These are phyloP conservation scores for Hozukius guyotensis DNA, from an alignment of 2,797 vertebrate genomes.

Conservation along the genomic window DNA sequence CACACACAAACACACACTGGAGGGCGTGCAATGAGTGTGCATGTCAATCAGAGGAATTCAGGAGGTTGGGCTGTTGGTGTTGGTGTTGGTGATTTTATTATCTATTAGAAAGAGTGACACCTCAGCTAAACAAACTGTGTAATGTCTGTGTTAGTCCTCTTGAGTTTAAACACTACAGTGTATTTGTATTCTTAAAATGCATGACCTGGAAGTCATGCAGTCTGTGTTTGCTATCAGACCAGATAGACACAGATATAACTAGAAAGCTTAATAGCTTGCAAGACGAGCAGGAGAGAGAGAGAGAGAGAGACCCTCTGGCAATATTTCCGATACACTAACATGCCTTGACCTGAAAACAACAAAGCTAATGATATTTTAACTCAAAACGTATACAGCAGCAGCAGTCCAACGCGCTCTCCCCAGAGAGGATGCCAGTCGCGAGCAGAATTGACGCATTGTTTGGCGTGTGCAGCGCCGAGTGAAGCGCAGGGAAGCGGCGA, in stretches of 20 bases:
- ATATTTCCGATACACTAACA: conserved; percentile 70
- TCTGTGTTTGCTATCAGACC: conserved; percentile 6
- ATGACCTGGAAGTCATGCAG: conserved; percentile 23
- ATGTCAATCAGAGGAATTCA: conserved; percentile 42
- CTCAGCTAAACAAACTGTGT: background rate
- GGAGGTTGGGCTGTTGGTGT: background rate
- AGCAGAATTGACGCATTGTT: conserved; percentile 75
- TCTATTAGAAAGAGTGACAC: conserved; percentile 1
- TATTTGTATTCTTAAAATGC: background rate
- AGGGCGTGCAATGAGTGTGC: conserved; percentile 33
- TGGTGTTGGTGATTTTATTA: background rate
- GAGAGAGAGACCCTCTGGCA: conserved; percentile 62
- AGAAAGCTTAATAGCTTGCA: conserved; percentile 29
- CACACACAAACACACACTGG: no score
- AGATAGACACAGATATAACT: conserved; percentile 29
- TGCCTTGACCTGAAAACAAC: conserved; percentile 84
- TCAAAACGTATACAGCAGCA: conserved; percentile 67
- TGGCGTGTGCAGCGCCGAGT: conserved; percentile 62
- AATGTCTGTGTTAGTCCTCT: no score
- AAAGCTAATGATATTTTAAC: conserved; percentile 82
- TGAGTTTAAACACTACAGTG: background rate
- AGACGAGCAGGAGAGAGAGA: conserved; percentile 36
- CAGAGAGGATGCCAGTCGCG: conserved; percentile 62
- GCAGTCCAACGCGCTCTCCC: conserved; percentile 60
- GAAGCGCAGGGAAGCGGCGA: conserved; percentile 77